Evolutionary conservation across 2,888 invertebrate genomes (phyloP), one percentile per base, ranked within the genome.

Genomic region (Mesochorus sp.): DNA sequence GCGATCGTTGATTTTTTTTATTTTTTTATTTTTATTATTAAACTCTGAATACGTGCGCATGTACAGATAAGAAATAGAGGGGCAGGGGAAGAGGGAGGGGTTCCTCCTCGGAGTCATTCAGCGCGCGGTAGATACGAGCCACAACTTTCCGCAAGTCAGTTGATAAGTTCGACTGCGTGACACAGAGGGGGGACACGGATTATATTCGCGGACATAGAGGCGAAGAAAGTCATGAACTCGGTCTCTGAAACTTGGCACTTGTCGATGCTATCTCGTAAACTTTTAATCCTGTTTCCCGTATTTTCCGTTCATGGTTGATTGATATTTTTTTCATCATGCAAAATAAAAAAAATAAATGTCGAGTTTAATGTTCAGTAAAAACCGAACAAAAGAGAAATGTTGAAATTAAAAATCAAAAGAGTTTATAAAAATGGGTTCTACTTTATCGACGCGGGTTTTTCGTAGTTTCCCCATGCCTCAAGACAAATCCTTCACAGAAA

Each of bases 1-100:
- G 44, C 21, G 61, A 61, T 28, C 14, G 44, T 24, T 17, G 10
- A 44, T 28, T 44, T 61, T 61, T 34, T 24, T 34, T 37, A 34
- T n/a, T n/a, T 31, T 34, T 57, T 31, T 55, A 24, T 34, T n/a
- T 31, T 34, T 21, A 31, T 75, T 26, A 10, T 42, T 17, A 34
- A 75, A 75, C 42, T 68, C 68, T 31, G 17, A 31, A 26, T 49
- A 49, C 10, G 19, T 26, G 42, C 31, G 44, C 24, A 21, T 26
- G 21, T 42, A 31, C 12, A 3, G 26, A 51, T 12, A 26, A 26
- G 51, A 24, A 51, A 17, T 14, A n/a, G n/a, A n/a, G n/a, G n/a
- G n/a, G n/a, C n/a, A n/a, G n/a, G n/a, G n/a, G n/a, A n/a, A n/a
- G n/a, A n/a, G n/a, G n/a, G n/a, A n/a, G n/a, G n/a, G n/a, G n/a